phyloP scores from a whole-genome alignment of 1,140 invertebrate species.

The Halesus radiatus region DNA sequence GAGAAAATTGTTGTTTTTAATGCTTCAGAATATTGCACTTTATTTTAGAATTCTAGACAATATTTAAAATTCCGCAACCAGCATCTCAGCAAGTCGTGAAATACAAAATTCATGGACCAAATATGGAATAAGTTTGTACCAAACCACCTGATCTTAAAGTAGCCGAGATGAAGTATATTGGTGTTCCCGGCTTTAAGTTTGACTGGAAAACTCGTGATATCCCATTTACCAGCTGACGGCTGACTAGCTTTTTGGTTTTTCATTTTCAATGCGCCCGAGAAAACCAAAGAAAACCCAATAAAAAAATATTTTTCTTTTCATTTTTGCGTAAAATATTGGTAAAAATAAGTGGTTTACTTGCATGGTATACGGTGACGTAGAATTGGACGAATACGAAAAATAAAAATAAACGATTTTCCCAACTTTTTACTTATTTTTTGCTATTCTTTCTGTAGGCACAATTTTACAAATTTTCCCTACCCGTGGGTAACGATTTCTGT shows the following conservation, averaged over 20 bases:
- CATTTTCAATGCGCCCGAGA: not conserved
- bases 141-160: slow-evolving; percentile 13
- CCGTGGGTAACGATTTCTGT: too few species aligned
- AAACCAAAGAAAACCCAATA: too few species aligned
- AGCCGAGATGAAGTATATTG: not conserved
- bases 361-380: too few species aligned
- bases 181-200: not conserved
- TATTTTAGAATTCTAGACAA: too few species aligned
- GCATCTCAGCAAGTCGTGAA: not conserved
- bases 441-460: too few species aligned
- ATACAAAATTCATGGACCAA: slow-evolving; percentile 18
- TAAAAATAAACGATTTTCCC: too few species aligned
- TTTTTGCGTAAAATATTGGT: not conserved
- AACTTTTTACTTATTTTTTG: too few species aligned
- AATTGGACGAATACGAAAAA: too few species aligned
- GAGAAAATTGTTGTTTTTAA: too few species aligned
- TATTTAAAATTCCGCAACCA: too few species aligned
- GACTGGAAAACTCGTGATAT: not conserved
- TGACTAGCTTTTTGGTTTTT: not conserved
- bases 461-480: too few species aligned
- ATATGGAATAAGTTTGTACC: slow-evolving; percentile 4
- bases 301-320: not conserved
- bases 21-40: too few species aligned
- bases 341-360: not conserved
- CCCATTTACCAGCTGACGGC: not conserved